Percentiles rank a stretch among this genome's conserved stretches.
Evolutionary conservation across 2,888 invertebrate genomes (phyloP).

Genomic region (Neria commutata): DNA sequence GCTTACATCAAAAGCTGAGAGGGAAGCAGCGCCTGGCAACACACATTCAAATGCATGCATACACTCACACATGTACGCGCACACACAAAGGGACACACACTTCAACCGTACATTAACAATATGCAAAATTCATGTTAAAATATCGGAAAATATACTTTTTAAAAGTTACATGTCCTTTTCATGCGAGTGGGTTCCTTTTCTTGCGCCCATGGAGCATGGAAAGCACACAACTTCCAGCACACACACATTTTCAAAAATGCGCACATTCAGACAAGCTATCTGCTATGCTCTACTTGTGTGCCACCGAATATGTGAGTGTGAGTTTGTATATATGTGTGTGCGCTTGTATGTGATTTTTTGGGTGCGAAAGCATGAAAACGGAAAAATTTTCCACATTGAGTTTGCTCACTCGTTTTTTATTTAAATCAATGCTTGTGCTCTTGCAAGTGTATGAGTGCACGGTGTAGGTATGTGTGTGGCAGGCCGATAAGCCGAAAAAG

Average conservation of each 20-base stretch:
- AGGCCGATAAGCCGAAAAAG: too few relatives aligned
- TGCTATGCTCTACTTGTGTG: slow-evolving; percentile 23
- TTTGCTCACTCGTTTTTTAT: slow-evolving; percentile 33
- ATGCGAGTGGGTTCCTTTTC: background rate
- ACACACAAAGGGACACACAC: slow-evolving; percentile 22
- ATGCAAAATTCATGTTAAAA: slow-evolving; percentile 57
- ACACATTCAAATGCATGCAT: too few relatives aligned
- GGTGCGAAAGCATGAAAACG: slow-evolving; percentile 48
- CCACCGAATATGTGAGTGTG: background rate
- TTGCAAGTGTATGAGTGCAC: background rate
- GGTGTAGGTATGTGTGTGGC: too few relatives aligned
- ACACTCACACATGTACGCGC: slow-evolving; percentile 25
- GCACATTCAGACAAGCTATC: slow-evolving; percentile 10
- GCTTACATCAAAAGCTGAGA: too few relatives aligned
- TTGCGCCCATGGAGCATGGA: background rate
- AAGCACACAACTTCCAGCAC: background rate
- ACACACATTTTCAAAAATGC: background rate
- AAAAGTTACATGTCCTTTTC: slow-evolving; percentile 13
- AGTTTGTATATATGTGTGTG: background rate
- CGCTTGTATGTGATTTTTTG: slow-evolving; percentile 19
- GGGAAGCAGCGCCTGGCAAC: too few relatives aligned
- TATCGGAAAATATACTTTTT: slow-evolving; percentile 53
- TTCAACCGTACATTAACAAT: slow-evolving; percentile 57
- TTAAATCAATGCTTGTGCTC: slow-evolving; percentile 33
- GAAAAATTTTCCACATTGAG: slow-evolving; percentile 48